phyloP scores from a whole-genome alignment of 2,888 invertebrate species.

The Pristionchus exspectatus region DNA sequence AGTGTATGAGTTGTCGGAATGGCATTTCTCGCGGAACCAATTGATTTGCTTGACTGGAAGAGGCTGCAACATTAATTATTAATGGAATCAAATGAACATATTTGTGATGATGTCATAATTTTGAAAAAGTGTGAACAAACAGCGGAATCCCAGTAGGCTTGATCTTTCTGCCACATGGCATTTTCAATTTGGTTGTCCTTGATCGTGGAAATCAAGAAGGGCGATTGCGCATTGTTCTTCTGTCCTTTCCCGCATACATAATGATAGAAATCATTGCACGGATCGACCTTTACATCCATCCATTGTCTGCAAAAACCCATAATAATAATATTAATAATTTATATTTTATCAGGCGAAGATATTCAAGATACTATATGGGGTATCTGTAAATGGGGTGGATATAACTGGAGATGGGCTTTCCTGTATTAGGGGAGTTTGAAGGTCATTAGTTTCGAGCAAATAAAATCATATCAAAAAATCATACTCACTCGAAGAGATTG shows the following conservation, averaged over 20 bases:
- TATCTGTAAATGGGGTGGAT: no score
- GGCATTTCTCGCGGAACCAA: constrained; percentile 35
- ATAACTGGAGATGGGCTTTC: no score
- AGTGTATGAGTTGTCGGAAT: neutral
- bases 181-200: neutral
- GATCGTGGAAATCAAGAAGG: neutral
- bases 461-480: no score
- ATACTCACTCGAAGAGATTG: constrained; percentile 9
- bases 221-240: neutral
- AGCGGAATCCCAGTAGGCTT: neutral
- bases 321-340: no score
- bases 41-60: constrained; percentile 19
- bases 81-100: no score
- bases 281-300: constrained; percentile 64
- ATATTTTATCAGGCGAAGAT: no score
- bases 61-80: neutral
- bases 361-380: no score
- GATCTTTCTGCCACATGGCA: neutral
- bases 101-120: no score
- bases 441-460: no score
- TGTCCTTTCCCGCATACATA: constrained; percentile 65
- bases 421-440: no score
- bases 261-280: constrained; percentile 70
- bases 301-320: constrained; percentile 56
- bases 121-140: neutral